Percentiles rank a stretch among this genome's conserved stretches.
Conservation (phyloP, 2,113 vertebrate species). For the Centropus unirufus region DNA sequence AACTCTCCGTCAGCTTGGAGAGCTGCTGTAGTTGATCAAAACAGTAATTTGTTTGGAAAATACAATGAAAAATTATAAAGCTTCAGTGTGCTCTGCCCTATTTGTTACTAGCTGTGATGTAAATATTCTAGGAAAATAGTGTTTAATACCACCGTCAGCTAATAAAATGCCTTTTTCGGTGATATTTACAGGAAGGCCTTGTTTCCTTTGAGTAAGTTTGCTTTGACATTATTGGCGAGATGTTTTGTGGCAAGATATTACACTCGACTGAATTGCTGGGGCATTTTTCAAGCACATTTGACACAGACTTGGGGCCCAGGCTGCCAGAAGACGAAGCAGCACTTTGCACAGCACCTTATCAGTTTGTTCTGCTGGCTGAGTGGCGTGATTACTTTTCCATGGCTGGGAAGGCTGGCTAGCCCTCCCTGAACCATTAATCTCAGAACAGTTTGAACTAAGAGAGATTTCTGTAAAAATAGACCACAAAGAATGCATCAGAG, state of each 20-base stretch:
- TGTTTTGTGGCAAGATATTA: conserved; percentile 28
- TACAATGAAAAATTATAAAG: not conserved
- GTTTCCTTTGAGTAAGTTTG: not conserved
- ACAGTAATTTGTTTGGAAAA: not conserved
- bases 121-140: not conserved
- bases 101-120: not conserved
- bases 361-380: conserved; percentile 6
- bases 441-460: conserved; percentile 25
- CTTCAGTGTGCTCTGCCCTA: not conserved
- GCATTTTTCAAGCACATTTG: not conserved
- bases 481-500: not conserved
- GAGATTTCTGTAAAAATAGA: conserved; percentile 47
- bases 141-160: not conserved
- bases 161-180: not conserved
- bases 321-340: not conserved
- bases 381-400: not conserved
- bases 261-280: not conserved
- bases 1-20: not conserved
- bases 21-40: not conserved
- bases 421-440: conserved; percentile 22
- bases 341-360: conserved; percentile 39
- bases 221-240: conserved; percentile 25
- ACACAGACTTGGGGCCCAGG: not conserved
- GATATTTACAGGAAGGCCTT: not conserved
- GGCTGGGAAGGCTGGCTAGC: not conserved